Evolutionary conservation across 2,797 vertebrate species (phyloP), one percentile per base, ranked within the genome.

Genomic region (Alauda arvensis): DNA sequence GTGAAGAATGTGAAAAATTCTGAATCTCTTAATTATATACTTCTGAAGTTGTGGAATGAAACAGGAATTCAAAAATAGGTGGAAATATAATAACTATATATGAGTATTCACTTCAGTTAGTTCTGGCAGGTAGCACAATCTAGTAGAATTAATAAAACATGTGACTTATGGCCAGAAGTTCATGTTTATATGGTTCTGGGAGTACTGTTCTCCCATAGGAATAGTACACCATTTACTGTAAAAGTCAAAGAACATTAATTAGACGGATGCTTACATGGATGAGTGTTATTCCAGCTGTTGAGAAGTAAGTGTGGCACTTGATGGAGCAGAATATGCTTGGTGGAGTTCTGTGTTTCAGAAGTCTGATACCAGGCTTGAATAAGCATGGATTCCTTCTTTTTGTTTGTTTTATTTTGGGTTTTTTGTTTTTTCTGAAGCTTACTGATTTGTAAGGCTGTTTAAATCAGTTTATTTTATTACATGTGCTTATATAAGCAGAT

Each of bases 291-390:
- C 49, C 63, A 78, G 60, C 67, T 83, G 53, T 69, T 81, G 52
- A 24, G 31, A 63, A 25, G 19, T 77, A n/a, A 52, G 7, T 57
- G 24, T 57, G 18, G 57, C 53, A 28, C 48, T 56, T 77, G 34
- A 20, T 42, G 34, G 29, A 49, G 6, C 1, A 2, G 29, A 46
- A 20, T 14, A 28, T 0, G 0, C 8, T 8, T 55, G 14, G 6
- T 48, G 5, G 18, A 46, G 18, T 28, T 83, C 8, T 46, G 24
- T 43, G 12, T 61, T 87, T 87, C 34, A 18, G 12, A 78, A 78
- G 26, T 53, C 33, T 15, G 8, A 4, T 39, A 28, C 15, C 24
- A 51, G 33, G 57, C 19, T 80, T 46, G 8, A 31, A 55, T 37
- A 66, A 68, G 31, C 16, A 28, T 13, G 12, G 8, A 14, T 42